Evolutionary conservation across 2,888 invertebrate species (phyloP), one percentile per base, ranked within the genome.

Genomic region (Drosophila dives): DNA sequence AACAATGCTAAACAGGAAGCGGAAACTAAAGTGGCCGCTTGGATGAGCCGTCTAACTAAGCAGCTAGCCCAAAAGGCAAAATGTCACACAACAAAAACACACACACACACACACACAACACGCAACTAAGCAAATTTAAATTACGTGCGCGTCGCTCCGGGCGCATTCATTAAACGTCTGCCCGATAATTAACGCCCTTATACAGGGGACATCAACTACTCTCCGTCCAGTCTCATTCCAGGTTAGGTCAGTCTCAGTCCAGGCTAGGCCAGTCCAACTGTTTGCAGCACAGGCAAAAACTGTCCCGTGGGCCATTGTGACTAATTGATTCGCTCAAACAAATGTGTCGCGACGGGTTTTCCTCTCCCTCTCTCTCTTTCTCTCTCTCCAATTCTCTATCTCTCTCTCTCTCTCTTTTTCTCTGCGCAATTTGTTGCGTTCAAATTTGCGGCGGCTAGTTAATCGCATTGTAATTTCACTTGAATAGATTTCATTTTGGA

Each of bases 41-140:
- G 75, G 75, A 69, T 63, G 82, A 66, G 70, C 65, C 67, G 7
- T 36, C 36, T 78, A 81, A 83, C 83, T 79, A 74, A 83, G 66
- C 66, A 58, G 75, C 71, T 67, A 72, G 80, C 73, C 72, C 70
- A 49, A 50, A 40, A 40, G 76, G 83, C 79, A 55, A 63, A 72
- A 74, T 74, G 77, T 59, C 69, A 74, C 80, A 63, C 58, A 72
- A 73, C 40, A 61, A 34, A 59, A 63, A 40, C 54, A 56, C 29
- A 32, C 1, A 51, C 54, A 64, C 54, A 42, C 60, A 60, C 38
- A 29, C 42, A 20, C 20, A 20, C 15, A 45, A 60, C 81, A 74
- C 77, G 80, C 84, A 80, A 72, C 78, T 86, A 82, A 86, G 84
- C 89, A 89, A 89, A 86, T 86, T 86, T 84, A 86, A 89, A 89